Conservation (phyloP, 2,797 vertebrate genomes). For the Cheracebus regulus region DNA sequence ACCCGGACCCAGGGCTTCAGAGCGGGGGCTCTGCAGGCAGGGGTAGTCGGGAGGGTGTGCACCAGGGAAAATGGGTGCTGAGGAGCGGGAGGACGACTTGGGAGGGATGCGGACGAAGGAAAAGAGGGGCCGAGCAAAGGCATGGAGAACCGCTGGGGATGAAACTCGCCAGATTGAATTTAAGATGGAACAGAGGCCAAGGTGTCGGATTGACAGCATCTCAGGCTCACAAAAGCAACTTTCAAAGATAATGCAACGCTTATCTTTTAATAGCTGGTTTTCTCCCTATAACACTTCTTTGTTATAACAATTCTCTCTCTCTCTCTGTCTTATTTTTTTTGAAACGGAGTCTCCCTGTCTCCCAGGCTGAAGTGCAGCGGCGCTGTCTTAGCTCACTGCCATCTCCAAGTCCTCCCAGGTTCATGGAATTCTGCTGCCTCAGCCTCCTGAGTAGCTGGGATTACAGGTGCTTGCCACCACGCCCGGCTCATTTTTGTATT, state of each 20-base stretch:
- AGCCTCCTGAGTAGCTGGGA: not conserved
- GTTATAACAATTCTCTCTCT: not conserved
- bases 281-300: not conserved
- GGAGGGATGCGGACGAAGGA: not conserved
- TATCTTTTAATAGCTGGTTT: not conserved
- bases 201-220: not conserved
- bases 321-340: no score
- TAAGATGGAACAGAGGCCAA: no score
- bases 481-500: not conserved
- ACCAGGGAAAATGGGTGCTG: not conserved
- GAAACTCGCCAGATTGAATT: not conserved
- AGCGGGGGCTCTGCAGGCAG: not conserved
- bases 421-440: no score
- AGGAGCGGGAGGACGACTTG: not conserved
- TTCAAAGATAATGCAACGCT: not conserved
- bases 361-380: no score
- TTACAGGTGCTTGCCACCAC: not conserved
- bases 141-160: not conserved
- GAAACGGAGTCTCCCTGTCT: no score
- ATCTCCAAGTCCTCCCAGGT: no score
- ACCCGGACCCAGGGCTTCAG: accelerated
- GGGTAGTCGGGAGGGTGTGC: not conserved
- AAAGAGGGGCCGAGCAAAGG: not conserved
- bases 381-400: no score
- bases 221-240: not conserved